phyloP scores from a whole-genome alignment of 2,113 vertebrate species.

The Montifringilla adamsi region DNA sequence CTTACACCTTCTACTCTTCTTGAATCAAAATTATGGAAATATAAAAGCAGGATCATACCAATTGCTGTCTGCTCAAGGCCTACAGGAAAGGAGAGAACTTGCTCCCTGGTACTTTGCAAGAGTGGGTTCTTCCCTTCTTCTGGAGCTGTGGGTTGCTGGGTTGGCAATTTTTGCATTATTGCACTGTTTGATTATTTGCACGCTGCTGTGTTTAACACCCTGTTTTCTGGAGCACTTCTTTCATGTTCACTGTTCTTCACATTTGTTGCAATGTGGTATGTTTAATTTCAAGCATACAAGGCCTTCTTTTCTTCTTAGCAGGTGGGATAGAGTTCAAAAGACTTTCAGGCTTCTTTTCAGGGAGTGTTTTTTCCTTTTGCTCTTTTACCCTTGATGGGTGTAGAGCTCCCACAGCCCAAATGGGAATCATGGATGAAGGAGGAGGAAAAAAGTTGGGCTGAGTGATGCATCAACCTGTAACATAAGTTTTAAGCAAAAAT shows the following conservation, averaged over 20 bases:
- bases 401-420: neutral
- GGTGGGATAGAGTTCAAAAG: neutral
- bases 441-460: neutral
- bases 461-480: neutral
- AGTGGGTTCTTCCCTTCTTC: neutral
- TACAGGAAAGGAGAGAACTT: neutral
- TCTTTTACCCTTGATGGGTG: neutral
- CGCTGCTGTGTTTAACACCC: accelerated
- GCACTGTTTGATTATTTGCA: neutral
- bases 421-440: neutral
- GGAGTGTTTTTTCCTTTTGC: neutral
- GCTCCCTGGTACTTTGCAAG: neutral
- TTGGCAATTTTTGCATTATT: neutral
- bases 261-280: neutral
- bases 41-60: neutral
- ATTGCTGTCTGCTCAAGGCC: neutral
- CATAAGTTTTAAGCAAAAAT: neutral
- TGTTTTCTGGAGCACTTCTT: neutral
- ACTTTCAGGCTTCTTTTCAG: neutral
- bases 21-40: neutral
- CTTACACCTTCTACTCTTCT: neutral
- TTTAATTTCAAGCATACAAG: neutral
- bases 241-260: neutral
- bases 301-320: neutral
- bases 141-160: neutral